A percentile compares a stretch with the other conserved stretches of the same genome.
These are phyloP conservation scores for Poecile montanus DNA, from an alignment of 2,797 vertebrate species.

Conservation along the genomic window DNA sequence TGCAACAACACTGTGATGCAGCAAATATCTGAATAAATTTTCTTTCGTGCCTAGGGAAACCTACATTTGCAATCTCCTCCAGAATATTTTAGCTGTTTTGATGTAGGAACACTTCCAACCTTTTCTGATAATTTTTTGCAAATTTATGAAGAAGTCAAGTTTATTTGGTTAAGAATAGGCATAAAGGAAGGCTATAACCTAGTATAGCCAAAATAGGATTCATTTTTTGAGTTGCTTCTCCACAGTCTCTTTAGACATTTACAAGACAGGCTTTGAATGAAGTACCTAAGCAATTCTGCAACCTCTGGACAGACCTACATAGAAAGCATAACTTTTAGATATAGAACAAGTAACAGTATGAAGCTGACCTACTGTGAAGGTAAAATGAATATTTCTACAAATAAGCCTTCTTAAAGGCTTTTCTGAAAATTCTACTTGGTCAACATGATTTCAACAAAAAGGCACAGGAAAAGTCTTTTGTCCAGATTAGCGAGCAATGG, in stretches of 20 bases:
- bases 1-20: background rate
- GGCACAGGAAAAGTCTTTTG: background rate
- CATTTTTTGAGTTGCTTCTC: background rate
- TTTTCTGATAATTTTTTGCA: background rate
- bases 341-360: background rate
- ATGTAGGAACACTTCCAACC: background rate
- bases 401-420: background rate
- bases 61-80: background rate
- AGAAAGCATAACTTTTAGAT: background rate
- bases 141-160: background rate
- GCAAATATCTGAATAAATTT: background rate
- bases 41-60: background rate
- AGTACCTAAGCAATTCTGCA: background rate
- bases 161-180: background rate
- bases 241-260: background rate
- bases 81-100: background rate
- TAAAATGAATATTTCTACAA: background rate
- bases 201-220: background rate
- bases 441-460: background rate
- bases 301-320: background rate
- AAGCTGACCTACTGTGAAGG: background rate
- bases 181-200: background rate
- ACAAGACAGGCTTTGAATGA: background rate
- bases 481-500: background rate
- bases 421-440: background rate